Percentiles rank a stretch among this genome's conserved stretches.
Conservation (phyloP, 2,113 vertebrate genomes). For the Xenus cinereus region DNA sequence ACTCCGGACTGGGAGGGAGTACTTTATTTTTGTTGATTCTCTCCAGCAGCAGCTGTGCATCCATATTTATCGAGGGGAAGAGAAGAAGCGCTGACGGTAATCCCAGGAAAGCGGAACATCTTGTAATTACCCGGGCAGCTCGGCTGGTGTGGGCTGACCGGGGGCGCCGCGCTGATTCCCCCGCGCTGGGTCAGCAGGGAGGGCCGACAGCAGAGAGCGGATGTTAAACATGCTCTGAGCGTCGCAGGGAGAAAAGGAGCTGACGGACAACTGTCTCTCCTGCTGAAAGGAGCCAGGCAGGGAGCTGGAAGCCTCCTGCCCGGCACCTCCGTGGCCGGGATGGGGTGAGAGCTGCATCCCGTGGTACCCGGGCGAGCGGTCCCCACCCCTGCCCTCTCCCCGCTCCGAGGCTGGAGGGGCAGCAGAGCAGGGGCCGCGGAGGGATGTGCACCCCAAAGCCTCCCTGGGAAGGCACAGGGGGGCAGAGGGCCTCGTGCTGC, state of each 20-base stretch:
- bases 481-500: not conserved
- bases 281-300: not conserved
- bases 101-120: not conserved
- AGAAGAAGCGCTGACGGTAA: not conserved
- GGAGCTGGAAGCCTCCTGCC: not conserved
- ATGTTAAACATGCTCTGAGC: not conserved
- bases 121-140: not conserved
- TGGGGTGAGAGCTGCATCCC: not conserved
- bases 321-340: not conserved
- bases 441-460: not conserved
- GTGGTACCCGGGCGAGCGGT: fast-evolving
- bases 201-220: not conserved
- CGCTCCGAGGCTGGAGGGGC: not conserved
- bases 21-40: not conserved
- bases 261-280: not conserved
- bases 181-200: not conserved
- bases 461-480: not conserved
- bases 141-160: not conserved
- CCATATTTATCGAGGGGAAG: constrained; percentile 22
- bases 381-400: not conserved
- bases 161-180: not conserved
- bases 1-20: fast-evolving
- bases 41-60: not conserved
- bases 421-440: not conserved
- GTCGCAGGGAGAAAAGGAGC: not conserved